Percentiles rank a stretch among this genome's conserved stretches.
Conservation (phyloP, 2,797 vertebrate genomes). For the Hypotaenidia okinawae region DNA sequence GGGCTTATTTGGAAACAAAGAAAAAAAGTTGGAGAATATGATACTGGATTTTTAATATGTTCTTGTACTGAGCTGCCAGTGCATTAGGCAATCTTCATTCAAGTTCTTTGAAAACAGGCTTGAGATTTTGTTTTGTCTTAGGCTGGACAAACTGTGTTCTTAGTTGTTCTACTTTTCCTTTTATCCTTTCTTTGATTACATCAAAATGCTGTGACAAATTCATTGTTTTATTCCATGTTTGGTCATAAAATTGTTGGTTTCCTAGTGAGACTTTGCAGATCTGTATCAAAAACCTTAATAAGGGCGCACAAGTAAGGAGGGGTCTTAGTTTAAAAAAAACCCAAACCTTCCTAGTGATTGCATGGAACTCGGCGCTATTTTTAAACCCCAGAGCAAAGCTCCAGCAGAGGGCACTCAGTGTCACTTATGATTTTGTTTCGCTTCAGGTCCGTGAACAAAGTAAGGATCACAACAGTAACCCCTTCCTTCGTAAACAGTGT, state of each 20-base stretch:
- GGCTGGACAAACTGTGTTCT: background rate
- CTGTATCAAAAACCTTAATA: background rate
- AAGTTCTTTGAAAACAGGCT: background rate
- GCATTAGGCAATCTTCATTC: background rate
- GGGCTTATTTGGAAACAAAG: background rate
- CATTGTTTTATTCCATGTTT: background rate
- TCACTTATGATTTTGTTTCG: background rate
- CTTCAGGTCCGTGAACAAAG: constrained; percentile 84
- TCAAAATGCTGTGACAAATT: background rate
- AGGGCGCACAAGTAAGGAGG: background rate
- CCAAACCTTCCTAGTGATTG: background rate
- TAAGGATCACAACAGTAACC: constrained; percentile 79
- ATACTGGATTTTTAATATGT: background rate
- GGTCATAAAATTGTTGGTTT: background rate
- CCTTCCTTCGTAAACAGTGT: constrained; percentile 76
- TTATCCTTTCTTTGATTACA: background rate
- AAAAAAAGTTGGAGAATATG: background rate
- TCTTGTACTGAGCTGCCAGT: background rate
- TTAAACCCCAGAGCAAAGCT: background rate
- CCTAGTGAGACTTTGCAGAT: background rate
- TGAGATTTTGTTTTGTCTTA: background rate
- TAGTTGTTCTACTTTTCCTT: background rate
- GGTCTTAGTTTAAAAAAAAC: background rate
- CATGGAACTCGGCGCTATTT: accelerated
- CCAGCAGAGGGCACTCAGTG: constrained; percentile 21